Evolutionary conservation across 2,113 vertebrate species (phyloP), one percentile per base, ranked within the genome.

Genomic region (Datnioides undecimradiatus): DNA sequence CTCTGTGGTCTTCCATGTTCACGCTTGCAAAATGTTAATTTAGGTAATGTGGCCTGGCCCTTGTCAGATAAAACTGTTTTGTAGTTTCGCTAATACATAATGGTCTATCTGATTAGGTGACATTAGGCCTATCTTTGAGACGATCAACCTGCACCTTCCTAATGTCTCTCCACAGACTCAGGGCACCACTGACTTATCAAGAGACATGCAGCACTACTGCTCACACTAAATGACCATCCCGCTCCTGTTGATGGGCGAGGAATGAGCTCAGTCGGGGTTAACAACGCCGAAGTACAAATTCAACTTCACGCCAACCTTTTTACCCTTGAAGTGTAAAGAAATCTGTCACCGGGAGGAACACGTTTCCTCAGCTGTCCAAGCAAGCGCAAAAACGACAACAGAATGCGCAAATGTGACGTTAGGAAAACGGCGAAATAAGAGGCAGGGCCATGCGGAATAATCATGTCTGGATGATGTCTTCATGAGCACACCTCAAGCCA

Each of bases 1-100:
- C 96, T 94, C 94, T 91, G 95, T 95, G 95, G 94, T 95, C 96
- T 94, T 96, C 96, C 96, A 96, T 97, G 96, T 96, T 97, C 96
- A 95, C 94, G 96, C 96, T 97, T 96, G 96, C 96, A 95, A 98
- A 99, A 97, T 97, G 97, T 98, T 98, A 97, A 99, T 99, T 97
- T 97, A 97, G 96, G 96, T 97, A 98, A 99, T 97, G 96, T 97
- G 95, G 84, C 94, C 96, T 95, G 95, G 94, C 95, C 96, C 96
- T 96, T 97, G 97, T 97, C 96, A 95, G 96, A 96, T 96, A 95
- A 96, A 96, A 96, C 96, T 96, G 94, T 96, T 96, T 96, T 95
- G 95, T 96, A 96, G 95, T 97, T 97, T 96, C 93, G 70, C 96
- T 98, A 97, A 98, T 98, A 96, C 97, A 96, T 97, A 99, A 98